These are phyloP conservation scores for Anniella stebbinsi DNA, from an alignment of 2,797 vertebrate species.

Conservation along the genomic window DNA sequence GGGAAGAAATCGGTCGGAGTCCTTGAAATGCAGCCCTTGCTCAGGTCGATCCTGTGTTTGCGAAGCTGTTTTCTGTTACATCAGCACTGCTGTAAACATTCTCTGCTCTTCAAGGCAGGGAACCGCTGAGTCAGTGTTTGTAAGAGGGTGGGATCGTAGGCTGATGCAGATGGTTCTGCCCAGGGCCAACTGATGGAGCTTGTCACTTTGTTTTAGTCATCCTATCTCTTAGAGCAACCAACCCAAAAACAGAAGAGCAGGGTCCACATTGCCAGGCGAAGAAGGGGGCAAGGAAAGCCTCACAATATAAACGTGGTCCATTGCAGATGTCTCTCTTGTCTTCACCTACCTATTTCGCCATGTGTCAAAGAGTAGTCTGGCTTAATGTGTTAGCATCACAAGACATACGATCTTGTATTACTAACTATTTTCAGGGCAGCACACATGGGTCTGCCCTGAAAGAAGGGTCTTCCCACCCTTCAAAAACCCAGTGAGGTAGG, in stretches of 20 bases:
- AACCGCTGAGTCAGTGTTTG: background rate
- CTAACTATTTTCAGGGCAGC: background rate
- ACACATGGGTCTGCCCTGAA: background rate
- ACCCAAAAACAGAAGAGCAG: background rate
- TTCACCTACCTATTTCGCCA: background rate
- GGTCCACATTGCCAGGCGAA: background rate
- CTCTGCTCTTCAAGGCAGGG: background rate
- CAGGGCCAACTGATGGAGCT: slow-evolving; percentile 2
- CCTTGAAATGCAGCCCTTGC: background rate
- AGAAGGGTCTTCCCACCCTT: background rate
- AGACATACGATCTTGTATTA: background rate
- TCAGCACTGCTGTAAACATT: background rate
- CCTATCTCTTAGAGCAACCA: background rate
- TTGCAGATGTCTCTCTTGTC: background rate
- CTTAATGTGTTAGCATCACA: background rate
- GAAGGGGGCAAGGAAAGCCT: background rate
- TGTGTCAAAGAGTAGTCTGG: background rate
- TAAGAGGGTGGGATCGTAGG: background rate
- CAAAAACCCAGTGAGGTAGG: background rate
- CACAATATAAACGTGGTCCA: background rate
- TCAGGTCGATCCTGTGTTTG: background rate
- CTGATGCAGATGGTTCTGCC: slow-evolving; percentile 2
- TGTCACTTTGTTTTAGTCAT: slow-evolving; percentile 18
- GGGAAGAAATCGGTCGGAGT: background rate
- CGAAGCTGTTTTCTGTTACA: background rate